Evolutionary conservation across 2,888 invertebrate genomes (phyloP).

Genomic region (Steromphala cineraria): DNA sequence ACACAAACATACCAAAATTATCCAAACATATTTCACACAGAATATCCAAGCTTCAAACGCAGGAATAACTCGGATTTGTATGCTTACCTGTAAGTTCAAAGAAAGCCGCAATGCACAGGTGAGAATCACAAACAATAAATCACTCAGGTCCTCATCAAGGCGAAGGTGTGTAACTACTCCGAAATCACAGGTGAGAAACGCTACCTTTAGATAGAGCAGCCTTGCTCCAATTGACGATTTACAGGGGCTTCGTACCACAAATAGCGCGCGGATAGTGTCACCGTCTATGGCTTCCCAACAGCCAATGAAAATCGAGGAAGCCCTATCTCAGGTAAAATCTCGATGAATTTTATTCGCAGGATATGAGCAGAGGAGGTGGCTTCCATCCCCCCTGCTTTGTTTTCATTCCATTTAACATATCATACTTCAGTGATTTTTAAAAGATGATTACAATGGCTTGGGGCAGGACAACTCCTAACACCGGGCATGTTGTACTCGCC

Average conservation of each 20-base stretch:
- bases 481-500: background rate
- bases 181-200: background rate
- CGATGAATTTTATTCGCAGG: background rate
- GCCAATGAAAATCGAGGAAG: background rate
- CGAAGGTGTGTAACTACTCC: background rate
- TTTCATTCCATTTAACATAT: conserved; percentile 7
- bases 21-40: background rate
- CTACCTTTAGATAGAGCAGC: background rate
- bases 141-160: background rate
- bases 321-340: background rate
- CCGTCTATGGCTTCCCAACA: background rate
- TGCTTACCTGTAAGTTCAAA: background rate
- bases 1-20: background rate
- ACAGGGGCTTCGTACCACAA: background rate
- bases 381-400: background rate
- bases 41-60: background rate
- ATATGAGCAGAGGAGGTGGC: background rate
- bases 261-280: background rate
- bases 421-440: background rate
- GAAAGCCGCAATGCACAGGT: background rate
- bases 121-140: conserved; percentile 8
- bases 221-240: conserved; percentile 4
- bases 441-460: background rate
- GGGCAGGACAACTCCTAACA: background rate
- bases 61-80: background rate